phyloP scores from a whole-genome alignment of 2,888 invertebrate species.

The Aricia artaxerxes region DNA sequence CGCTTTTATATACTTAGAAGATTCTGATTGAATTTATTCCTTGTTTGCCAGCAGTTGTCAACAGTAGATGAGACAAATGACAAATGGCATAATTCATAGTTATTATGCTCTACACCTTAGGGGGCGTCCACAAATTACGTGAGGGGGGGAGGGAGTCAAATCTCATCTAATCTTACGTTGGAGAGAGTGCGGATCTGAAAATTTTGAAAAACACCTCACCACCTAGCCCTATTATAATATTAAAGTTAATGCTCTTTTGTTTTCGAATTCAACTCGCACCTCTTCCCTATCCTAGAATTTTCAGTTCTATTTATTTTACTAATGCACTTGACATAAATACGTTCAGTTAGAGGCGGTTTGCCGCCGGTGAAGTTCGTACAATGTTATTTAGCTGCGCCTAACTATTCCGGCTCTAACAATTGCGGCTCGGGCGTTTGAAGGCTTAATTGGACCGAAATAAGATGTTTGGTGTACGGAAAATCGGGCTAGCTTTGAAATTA shows the following conservation, averaged over 20 bases:
- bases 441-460: conserved; percentile 25
- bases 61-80: no score
- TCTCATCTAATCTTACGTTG: no score
- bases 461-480: not conserved
- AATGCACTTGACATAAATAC: conserved; percentile 7
- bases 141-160: no score
- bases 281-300: not conserved
- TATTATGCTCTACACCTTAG: no score
- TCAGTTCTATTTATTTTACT: conserved; percentile 1
- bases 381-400: conserved; percentile 18
- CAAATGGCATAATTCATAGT: no score
- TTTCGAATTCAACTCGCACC: not conserved
- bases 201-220: no score
- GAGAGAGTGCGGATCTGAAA: no score
- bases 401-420: conserved; percentile 11
- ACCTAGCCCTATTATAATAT: not conserved
- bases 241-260: not conserved
- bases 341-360: not conserved
- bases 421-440: conserved; percentile 24
- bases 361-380: conserved; percentile 23
- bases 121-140: no score
- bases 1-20: no score
- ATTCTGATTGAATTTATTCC: no score
- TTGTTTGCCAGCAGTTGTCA: no score
- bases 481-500: not conserved